Evolutionary conservation across 2,797 vertebrate species (phyloP).

Genomic region (Bradypodion pumilum): DNA sequence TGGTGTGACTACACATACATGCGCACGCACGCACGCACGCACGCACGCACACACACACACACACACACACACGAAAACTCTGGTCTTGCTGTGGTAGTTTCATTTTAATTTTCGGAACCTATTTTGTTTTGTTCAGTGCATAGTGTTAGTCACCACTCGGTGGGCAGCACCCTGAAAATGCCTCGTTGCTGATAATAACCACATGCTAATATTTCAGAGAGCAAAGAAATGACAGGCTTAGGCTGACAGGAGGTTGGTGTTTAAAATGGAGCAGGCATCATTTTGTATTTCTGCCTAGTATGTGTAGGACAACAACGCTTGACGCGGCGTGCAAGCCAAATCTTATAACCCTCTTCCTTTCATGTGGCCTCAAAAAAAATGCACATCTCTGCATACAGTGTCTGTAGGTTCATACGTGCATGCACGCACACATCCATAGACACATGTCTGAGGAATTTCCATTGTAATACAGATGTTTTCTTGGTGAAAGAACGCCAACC

Average conservation of each 20-base stretch:
- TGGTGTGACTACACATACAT: not conserved
- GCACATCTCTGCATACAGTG: not conserved
- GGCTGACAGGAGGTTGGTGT: not conserved
- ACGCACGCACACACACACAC: not conserved
- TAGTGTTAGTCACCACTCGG: not conserved
- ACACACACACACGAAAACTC: not conserved
- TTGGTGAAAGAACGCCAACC: not conserved
- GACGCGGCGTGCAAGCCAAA: not conserved
- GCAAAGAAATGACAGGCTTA: not conserved
- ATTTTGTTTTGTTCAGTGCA: not conserved
- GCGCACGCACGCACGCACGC: too few species aligned
- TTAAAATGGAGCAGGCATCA: not conserved
- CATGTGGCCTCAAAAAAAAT: not conserved
- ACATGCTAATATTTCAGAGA: not conserved
- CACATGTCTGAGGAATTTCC: not conserved
- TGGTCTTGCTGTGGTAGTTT: not conserved
- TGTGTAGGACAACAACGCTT: accelerated
- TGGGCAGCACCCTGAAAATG: not conserved
- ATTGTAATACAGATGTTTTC: not conserved
- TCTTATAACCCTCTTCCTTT: not conserved
- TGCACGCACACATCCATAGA: too few species aligned
- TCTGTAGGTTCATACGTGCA: too few species aligned
- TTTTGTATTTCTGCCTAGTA: slow-evolving; percentile 1
- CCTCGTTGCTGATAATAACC: accelerated
- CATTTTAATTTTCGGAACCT: not conserved